These are phyloP conservation scores for Dermolepida albohirtum DNA, from an alignment of 2,888 invertebrate genomes.

Conservation along the genomic window DNA sequence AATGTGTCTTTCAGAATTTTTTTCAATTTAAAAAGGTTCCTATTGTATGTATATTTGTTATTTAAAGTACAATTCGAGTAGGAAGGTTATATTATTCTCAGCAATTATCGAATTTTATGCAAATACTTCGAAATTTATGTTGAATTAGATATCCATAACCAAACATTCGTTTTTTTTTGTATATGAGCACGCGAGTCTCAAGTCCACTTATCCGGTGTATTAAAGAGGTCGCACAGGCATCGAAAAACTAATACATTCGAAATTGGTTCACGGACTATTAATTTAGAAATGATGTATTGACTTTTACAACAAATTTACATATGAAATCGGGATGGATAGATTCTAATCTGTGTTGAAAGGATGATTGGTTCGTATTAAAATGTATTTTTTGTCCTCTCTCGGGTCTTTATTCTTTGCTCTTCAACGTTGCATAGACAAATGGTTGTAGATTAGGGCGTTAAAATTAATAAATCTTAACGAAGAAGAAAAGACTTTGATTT, in stretches of 20 bases:
- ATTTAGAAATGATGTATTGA: conserved; percentile 37
- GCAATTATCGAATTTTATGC: no score
- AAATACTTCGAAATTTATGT: no score
- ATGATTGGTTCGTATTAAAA: conserved; percentile 37
- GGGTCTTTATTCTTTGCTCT: background rate
- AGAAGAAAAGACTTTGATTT: no score
- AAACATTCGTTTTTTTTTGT: no score
- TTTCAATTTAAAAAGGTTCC: no score
- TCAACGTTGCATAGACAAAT: conserved; percentile 25
- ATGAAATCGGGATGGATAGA: conserved; percentile 36
- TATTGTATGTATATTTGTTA: no score
- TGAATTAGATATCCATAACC: no score
- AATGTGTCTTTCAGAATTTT: no score
- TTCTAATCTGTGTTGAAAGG: conserved; percentile 36
- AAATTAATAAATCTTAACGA: conserved; percentile 22
- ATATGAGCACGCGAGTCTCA: no score
- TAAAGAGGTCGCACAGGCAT: conserved; percentile 1
- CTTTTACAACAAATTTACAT: conserved; percentile 38
- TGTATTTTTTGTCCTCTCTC: background rate
- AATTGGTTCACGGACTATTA: conserved; percentile 37
- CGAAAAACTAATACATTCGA: conserved; percentile 30
- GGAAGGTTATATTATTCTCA: no score
- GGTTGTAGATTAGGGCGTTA: conserved; percentile 23
- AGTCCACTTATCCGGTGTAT: no score
- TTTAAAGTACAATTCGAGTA: no score